Conservation (phyloP, 2,797 vertebrate genomes). For the Ptychadena robeensis region DNA sequence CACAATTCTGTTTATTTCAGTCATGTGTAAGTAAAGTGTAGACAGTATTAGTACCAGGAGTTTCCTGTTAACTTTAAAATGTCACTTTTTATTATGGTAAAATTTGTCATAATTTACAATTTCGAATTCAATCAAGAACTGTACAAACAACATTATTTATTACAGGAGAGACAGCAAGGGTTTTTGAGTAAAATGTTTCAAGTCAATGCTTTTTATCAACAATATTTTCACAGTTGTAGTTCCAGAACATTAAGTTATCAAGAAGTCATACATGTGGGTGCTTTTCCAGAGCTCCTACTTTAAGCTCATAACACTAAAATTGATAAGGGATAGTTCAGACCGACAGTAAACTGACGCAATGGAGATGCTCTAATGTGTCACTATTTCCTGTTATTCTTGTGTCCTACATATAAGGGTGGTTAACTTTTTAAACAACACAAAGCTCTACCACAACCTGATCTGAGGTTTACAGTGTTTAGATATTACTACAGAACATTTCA, state of each 20-base stretch:
- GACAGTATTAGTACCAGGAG: conserved; percentile 15
- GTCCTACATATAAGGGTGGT: too few species aligned
- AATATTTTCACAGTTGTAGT: conserved; percentile 49
- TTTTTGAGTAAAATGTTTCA: conserved; percentile 27
- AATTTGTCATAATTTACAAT: conserved; percentile 72
- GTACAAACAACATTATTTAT: conserved; percentile 66
- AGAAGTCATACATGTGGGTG: background rate
- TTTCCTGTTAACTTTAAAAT: background rate
- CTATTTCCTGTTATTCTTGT: too few species aligned
- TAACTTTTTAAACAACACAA: too few species aligned
- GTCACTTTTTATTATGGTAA: conserved; percentile 64
- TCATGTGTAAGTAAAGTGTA: conserved; percentile 33
- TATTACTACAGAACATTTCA: too few species aligned
- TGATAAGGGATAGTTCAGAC: too few species aligned
- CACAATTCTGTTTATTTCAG: conserved; percentile 22
- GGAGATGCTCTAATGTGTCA: too few species aligned
- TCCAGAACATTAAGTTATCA: background rate
- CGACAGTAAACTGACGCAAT: too few species aligned
- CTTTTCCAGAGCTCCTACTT: too few species aligned
- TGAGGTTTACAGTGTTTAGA: too few species aligned
- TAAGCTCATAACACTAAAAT: too few species aligned
- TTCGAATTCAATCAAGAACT: conserved; percentile 66
- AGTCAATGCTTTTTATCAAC: conserved; percentile 51
- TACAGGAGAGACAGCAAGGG: conserved; percentile 7
- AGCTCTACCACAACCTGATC: too few species aligned